These are phyloP conservation scores for Melozone crissalis DNA, from an alignment of 2,113 vertebrate species.

Conservation along the genomic window DNA sequence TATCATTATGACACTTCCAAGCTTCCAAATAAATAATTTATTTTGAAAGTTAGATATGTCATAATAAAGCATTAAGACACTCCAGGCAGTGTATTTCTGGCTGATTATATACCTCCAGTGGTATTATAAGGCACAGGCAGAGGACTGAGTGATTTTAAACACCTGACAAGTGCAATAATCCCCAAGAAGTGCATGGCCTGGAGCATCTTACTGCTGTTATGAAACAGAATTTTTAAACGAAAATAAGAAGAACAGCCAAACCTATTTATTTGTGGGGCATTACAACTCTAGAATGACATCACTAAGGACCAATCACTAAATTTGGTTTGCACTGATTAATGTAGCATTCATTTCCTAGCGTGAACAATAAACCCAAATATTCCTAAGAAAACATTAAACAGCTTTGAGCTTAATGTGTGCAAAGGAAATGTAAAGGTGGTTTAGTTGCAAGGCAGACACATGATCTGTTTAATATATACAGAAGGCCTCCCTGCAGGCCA, in stretches of 20 bases:
- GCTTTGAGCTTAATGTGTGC: slow-evolving; percentile 38
- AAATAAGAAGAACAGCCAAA: slow-evolving; percentile 77
- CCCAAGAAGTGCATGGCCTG: slow-evolving; percentile 74
- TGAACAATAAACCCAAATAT: slow-evolving; percentile 56
- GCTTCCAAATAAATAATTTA: slow-evolving; percentile 75
- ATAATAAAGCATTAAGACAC: slow-evolving; percentile 76
- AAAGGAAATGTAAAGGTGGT: slow-evolving; percentile 66
- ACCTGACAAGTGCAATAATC: slow-evolving; percentile 80
- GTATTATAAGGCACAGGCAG: slow-evolving; percentile 65
- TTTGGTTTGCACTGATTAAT: not conserved
- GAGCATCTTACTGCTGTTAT: slow-evolving; percentile 76
- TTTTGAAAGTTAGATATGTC: slow-evolving; percentile 74
- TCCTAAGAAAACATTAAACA: slow-evolving; percentile 61
- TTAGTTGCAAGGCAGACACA: slow-evolving; percentile 66
- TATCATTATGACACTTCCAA: slow-evolving; percentile 54
- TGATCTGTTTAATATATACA: slow-evolving; percentile 74
- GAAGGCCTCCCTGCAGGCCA: slow-evolving; percentile 72
- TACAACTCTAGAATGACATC: slow-evolving; percentile 63
- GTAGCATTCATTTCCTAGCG: not conserved
- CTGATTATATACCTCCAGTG: slow-evolving; percentile 72
- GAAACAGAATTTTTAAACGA: slow-evolving; percentile 83
- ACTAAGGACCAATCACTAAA: slow-evolving; percentile 63
- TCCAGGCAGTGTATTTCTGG: slow-evolving; percentile 66
- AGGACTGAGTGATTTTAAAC: slow-evolving; percentile 74
- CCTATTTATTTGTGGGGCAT: slow-evolving; percentile 62